Percentiles rank a stretch among this genome's conserved stretches.
phyloP scores from a whole-genome alignment of 2,888 invertebrate species.

The Ennomos erosarius region DNA sequence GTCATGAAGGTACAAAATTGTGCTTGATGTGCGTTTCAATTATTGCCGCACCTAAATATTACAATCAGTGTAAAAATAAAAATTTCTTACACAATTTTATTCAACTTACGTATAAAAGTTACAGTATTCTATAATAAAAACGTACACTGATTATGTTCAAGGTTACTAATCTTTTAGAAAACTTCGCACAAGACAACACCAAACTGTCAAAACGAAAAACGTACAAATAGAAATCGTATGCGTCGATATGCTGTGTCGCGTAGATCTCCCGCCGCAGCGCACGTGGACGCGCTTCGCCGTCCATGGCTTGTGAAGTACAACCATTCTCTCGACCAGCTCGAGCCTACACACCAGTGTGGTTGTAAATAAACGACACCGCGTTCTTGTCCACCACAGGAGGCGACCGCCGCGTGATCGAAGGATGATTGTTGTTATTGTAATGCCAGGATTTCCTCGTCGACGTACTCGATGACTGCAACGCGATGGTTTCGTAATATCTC shows the following conservation, averaged over 20 bases:
- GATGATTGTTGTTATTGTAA: slow-evolving; percentile 89
- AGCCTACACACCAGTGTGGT: slow-evolving; percentile 89
- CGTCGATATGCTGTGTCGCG: slow-evolving; percentile 70
- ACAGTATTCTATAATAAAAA: slow-evolving; percentile 49
- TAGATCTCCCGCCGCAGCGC: slow-evolving; percentile 41
- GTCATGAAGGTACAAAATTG: slow-evolving; percentile 45
- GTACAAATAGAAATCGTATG: slow-evolving; percentile 62
- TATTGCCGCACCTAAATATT: slow-evolving; percentile 55
- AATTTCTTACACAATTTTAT: slow-evolving; percentile 64
- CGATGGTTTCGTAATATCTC: slow-evolving; percentile 94
- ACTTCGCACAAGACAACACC: slow-evolving; percentile 69
- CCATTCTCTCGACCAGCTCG: slow-evolving; percentile 44
- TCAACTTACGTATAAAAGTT: slow-evolving; percentile 74
- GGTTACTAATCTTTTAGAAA: slow-evolving; percentile 42
- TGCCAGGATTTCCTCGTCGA: slow-evolving; percentile 94
- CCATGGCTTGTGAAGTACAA: slow-evolving; percentile 52
- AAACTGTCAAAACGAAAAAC: slow-evolving; percentile 69
- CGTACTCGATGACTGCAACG: slow-evolving; percentile 93
- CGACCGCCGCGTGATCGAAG: slow-evolving; percentile 84
- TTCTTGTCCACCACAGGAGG: slow-evolving; percentile 81
- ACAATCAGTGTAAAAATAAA: slow-evolving; percentile 75
- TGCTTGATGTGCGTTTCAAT: slow-evolving; percentile 64
- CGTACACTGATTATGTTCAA: slow-evolving; percentile 52
- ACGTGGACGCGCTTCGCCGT: slow-evolving; percentile 48
- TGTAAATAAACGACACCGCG: slow-evolving; percentile 86